These are phyloP conservation scores for Emmelina monodactyla DNA, from an alignment of 2,888 invertebrate species.

Conservation along the genomic window DNA sequence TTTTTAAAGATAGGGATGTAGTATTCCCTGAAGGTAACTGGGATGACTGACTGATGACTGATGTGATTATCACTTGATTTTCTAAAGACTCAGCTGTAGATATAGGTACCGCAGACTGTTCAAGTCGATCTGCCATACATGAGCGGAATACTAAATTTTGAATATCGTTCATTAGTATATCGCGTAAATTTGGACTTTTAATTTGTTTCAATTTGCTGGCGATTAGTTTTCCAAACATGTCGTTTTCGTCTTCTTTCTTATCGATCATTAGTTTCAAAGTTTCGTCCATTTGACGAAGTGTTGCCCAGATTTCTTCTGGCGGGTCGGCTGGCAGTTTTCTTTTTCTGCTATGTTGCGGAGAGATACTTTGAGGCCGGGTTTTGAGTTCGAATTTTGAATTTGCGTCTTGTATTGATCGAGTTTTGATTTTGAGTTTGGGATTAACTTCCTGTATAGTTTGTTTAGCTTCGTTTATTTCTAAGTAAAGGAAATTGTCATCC, in stretches of 20 bases:
- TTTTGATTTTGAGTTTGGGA: constrained; percentile 1
- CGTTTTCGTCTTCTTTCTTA: constrained; percentile 6
- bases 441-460: constrained; percentile 3
- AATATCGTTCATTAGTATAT: constrained; percentile 9
- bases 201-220: constrained; percentile 4
- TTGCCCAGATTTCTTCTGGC: constrained; percentile 4
- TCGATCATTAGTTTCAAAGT: constrained; percentile 2
- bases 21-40: not conserved
- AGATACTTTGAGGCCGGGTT: constrained; percentile 4
- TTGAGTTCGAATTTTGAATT: not conserved
- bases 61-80: not conserved
- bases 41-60: not conserved
- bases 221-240: constrained; percentile 6
- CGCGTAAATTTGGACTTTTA: constrained; percentile 4
- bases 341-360: constrained; percentile 3
- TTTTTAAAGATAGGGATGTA: no score
- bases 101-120: not conserved
- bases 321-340: constrained; percentile 3
- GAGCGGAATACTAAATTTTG: constrained; percentile 7
- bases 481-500: not conserved
- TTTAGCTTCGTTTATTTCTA: not conserved
- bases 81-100: not conserved
- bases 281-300: constrained; percentile 5
- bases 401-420: constrained; percentile 2
- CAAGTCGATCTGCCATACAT: constrained; percentile 3